Percentiles rank a stretch among this genome's conserved stretches.
These are phyloP conservation scores for Amia ocellicauda DNA, from an alignment of 2,113 vertebrate species.

Conservation along the genomic window DNA sequence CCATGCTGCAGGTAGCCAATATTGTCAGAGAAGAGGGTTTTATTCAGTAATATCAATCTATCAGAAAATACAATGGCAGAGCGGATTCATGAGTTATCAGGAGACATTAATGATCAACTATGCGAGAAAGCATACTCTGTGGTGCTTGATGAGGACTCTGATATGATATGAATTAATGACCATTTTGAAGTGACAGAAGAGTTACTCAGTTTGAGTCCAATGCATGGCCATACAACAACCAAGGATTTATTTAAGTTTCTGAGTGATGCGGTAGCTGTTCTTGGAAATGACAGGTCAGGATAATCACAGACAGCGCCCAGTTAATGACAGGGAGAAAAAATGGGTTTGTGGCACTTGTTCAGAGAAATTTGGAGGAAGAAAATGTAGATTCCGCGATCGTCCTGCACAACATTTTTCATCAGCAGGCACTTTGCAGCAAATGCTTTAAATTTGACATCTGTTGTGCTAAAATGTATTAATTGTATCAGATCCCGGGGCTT, in stretches of 20 bases:
- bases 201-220: conserved; percentile 23
- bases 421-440: too few relatives aligned
- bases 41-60: conserved; percentile 7
- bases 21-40: conserved; percentile 2
- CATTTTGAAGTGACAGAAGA: too few relatives aligned
- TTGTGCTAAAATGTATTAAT: conserved; percentile 30
- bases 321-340: too few relatives aligned
- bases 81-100: conserved; percentile 20
- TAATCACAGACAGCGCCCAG: conserved; percentile 26
- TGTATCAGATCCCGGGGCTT: too few relatives aligned
- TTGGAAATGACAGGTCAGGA: conserved; percentile 18
- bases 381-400: conserved; percentile 10
- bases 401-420: conserved; percentile 36
- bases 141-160: conserved; percentile 19
- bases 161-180: conserved; percentile 19
- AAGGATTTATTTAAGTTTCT: conserved; percentile 22
- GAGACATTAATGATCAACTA: conserved; percentile 22
- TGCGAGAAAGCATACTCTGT: conserved; percentile 19
- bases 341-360: too few relatives aligned
- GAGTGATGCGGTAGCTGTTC: conserved; percentile 15
- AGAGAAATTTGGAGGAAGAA: conserved; percentile 28
- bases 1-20: conserved; percentile 20
- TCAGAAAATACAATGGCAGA: conserved; percentile 8
- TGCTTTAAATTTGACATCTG: conserved; percentile 32
- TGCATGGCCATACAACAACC: too few relatives aligned